Percentiles rank a stretch among this genome's conserved stretches.
Evolutionary conservation across 2,888 invertebrate genomes (phyloP).

Genomic region (Artemia sinica): DNA sequence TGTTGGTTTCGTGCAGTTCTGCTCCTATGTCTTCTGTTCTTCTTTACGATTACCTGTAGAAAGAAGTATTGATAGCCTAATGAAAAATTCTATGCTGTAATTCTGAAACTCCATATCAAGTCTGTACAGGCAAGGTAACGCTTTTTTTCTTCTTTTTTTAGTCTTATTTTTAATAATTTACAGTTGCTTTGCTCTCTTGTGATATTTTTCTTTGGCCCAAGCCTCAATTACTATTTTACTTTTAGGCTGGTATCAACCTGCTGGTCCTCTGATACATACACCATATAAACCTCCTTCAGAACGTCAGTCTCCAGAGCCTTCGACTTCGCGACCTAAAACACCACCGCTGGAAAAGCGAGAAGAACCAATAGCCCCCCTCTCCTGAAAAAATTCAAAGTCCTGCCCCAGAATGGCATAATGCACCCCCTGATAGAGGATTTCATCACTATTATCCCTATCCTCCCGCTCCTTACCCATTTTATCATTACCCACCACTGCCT

Average conservation of each 20-base stretch:
- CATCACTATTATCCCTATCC: not conserved
- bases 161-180: too few species aligned
- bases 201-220: too few species aligned
- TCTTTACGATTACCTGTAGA: too few species aligned
- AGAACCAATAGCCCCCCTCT: not conserved
- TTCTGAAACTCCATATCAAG: too few species aligned
- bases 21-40: too few species aligned
- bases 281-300: not conserved
- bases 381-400: not conserved
- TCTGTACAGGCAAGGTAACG: too few species aligned
- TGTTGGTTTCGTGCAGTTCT: too few species aligned
- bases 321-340: not conserved
- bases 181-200: too few species aligned
- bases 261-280: not conserved
- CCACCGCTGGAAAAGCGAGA: not conserved
- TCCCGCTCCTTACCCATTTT: conserved; percentile 1
- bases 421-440: conserved; percentile 9
- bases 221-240: not conserved
- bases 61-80: too few species aligned
- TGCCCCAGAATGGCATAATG: not conserved
- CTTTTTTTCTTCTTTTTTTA: too few species aligned
- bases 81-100: too few species aligned
- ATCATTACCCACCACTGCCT: not conserved
- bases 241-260: conserved; percentile 7
- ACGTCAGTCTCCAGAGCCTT: not conserved